Evolutionary conservation across 2,113 vertebrate genomes (phyloP).

Genomic region (Mus spicilegus): DNA sequence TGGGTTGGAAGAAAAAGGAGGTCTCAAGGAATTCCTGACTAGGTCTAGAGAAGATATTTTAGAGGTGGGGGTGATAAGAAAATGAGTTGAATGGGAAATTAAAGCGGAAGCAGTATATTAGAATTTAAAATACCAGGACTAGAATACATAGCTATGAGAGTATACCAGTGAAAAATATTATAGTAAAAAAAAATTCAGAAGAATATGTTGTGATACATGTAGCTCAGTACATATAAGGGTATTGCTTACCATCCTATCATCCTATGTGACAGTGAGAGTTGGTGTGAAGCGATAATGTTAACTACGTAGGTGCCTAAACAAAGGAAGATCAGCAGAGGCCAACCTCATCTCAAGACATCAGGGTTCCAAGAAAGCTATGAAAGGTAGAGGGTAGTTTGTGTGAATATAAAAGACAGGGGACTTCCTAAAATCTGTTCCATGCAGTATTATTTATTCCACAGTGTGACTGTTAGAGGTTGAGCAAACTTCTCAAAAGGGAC

Average conservation of each 20-base stretch:
- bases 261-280: neutral
- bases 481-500: slow-evolving; percentile 36
- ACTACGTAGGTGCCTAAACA: neutral
- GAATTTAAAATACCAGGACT: slow-evolving; percentile 57
- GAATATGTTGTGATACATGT: neutral
- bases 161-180: slow-evolving; percentile 12
- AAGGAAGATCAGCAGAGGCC: neutral
- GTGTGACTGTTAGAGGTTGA: neutral
- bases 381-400: neutral
- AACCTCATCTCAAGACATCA: neutral
- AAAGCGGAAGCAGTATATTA: neutral
- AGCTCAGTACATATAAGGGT: neutral
- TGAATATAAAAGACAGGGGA: neutral
- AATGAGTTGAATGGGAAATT: neutral
- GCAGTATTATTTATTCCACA: neutral
- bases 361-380: neutral
- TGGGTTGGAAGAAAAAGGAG: neutral
- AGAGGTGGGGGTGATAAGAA: neutral
- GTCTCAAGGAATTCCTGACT: neutral
- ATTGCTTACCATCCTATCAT: neutral
- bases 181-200: slow-evolving; percentile 36
- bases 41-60: neutral
- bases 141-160: neutral
- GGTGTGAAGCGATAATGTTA: neutral
- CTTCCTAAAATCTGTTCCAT: neutral